Conservation (phyloP, 2,888 invertebrate genomes). For the Aphodius granarius region DNA sequence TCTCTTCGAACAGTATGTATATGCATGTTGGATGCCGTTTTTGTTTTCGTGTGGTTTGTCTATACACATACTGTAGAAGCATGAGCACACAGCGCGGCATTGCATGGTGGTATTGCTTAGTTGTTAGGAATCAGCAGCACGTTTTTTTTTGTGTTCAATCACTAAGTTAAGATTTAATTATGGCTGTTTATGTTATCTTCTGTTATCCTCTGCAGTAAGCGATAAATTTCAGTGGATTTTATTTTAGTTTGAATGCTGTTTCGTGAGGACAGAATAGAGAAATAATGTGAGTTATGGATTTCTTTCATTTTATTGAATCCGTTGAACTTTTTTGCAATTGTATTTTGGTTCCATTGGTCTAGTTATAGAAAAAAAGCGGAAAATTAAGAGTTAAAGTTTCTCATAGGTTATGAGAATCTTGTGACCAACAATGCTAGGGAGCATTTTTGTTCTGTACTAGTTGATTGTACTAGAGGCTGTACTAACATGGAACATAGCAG, state of each 20-base stretch:
- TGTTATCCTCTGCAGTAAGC: too few relatives aligned
- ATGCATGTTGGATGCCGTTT: background rate
- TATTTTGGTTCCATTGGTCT: too few relatives aligned
- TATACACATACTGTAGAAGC: background rate
- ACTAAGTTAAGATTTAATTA: background rate
- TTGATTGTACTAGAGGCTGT: too few relatives aligned
- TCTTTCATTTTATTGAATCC: too few relatives aligned
- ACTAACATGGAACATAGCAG: too few relatives aligned
- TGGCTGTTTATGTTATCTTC: background rate
- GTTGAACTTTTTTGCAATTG: too few relatives aligned
- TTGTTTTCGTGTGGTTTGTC: background rate
- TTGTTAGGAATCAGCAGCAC: background rate
- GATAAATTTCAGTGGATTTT: background rate
- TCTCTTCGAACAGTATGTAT: slow-evolving; percentile 25
- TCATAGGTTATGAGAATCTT: too few relatives aligned
- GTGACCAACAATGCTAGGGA: too few relatives aligned
- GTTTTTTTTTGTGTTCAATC: background rate
- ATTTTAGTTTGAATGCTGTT: background rate
- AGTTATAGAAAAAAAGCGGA: too few relatives aligned
- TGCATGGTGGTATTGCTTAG: background rate
- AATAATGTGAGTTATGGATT: too few relatives aligned
- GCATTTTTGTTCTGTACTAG: too few relatives aligned
- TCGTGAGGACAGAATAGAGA: background rate
- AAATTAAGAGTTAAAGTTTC: too few relatives aligned
- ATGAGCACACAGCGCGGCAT: background rate